These are phyloP conservation scores for Drosophila mojavensis DNA, from an alignment of 1,140 invertebrate species.

Conservation along the genomic window DNA sequence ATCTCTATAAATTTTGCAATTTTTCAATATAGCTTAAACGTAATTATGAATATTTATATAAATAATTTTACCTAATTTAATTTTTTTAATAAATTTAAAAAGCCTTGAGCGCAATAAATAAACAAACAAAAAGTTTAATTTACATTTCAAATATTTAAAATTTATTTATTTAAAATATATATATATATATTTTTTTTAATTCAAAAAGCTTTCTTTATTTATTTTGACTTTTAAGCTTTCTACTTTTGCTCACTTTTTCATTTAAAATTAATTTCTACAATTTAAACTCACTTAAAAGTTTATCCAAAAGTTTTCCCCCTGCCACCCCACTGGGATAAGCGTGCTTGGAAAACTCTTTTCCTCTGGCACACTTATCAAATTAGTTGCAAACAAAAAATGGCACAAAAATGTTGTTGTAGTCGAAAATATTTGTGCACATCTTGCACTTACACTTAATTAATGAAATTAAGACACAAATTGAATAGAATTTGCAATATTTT, in stretches of 20 bases:
- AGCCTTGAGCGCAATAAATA: too few species aligned
- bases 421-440: conserved; percentile 3
- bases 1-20: too few species aligned
- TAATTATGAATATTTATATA: too few species aligned
- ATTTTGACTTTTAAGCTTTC: neutral
- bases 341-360: neutral
- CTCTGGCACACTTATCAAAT: conserved; percentile 21
- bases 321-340: neutral
- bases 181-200: neutral
- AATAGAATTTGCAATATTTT: neutral
- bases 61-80: too few species aligned
- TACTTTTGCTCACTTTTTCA: neutral
- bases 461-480: conserved; percentile 12
- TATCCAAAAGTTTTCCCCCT: neutral
- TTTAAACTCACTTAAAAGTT: neutral
- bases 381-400: neutral
- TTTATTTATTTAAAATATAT: too few species aligned
- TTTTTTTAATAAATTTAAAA: too few species aligned
- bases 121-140: too few species aligned
- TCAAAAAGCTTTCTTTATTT: neutral
- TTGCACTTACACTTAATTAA: conserved; percentile 13
- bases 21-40: too few species aligned
- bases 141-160: too few species aligned
- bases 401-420: conserved; percentile 12
- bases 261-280: neutral